Evolutionary conservation across 1,140 invertebrate genomes (phyloP), one percentile per base, ranked within the genome.

Genomic region (Odontomachus brunneus): DNA sequence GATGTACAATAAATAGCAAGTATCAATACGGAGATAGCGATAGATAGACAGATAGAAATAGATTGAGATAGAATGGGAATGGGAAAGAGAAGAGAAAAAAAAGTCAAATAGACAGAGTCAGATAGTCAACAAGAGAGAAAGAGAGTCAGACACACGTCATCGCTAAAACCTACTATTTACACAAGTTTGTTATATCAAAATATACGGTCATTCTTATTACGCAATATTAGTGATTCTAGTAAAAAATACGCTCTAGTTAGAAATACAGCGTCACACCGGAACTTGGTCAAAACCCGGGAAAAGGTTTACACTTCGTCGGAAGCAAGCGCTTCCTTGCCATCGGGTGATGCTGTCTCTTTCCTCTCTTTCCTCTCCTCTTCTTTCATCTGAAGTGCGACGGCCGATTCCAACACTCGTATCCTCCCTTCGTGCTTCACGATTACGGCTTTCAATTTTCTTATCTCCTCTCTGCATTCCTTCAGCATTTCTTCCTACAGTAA

Each of bases 361-460:
- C 22, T 59, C 29, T 33, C 60, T 85, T 87, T 89, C 75, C 90
- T 90, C 5, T 94, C 93, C 14, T 94, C 92, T n/a, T 94, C 93
- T 65, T 94, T 94, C 89, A 93, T 92, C 82, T 94, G 92, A 49
- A 94, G 87, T 67, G 94, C 93, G 9, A 95, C 94, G 14, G 94
- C 95, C 1, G 96, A 96, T 90, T 97, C 97, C 12, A 97, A 91
- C 15, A 96, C 95, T 73, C 96, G 94, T 90, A 98, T 97, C 82
- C 98, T 95, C 86, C 98, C 98, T 93, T 99, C 98, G 91, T 99
- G 98, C 90, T 98, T 98, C 3, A 99, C 97, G 85, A 99, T 97
- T 90, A 99, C 97, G 3, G 98, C 97, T 92, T 99, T 99, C 76
- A 99, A 94, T 92, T 98, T 98, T 62, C 98, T 96, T 87, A 98